A percentile compares a stretch with the other conserved stretches of the same genome.
phyloP scores from a whole-genome alignment of 2,113 vertebrate genomes.

The Spea bombifrons region DNA sequence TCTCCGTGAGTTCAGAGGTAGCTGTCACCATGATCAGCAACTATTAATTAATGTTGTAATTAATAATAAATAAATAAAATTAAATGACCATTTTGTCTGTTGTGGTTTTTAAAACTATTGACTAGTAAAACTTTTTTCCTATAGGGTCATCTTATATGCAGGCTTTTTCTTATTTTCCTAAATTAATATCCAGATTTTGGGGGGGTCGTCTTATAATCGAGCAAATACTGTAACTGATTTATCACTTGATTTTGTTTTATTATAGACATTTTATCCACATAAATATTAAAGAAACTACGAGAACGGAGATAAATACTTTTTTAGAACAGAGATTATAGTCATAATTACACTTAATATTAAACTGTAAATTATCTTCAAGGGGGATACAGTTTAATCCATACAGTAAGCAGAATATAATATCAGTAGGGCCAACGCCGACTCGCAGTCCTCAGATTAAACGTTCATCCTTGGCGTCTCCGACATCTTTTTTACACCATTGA shows the following conservation, averaged over 20 bases:
- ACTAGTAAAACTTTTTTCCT: no score
- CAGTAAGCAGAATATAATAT: slow-evolving; percentile 75
- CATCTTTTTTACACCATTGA: background rate
- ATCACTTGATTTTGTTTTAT: slow-evolving; percentile 66
- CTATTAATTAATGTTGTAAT: no score
- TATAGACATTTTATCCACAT: slow-evolving; percentile 96
- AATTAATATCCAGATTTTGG: no score
- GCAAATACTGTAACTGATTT: slow-evolving; percentile 52
- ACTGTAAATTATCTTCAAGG: slow-evolving; percentile 82
- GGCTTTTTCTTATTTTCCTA: no score
- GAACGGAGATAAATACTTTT: slow-evolving; percentile 96
- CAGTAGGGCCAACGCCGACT: slow-evolving; percentile 50
- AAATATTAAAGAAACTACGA: slow-evolving; percentile 98
- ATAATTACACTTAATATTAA: slow-evolving; percentile 85
- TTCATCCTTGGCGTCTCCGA: background rate
- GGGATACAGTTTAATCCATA: slow-evolving; percentile 75
- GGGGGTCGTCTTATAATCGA: no score
- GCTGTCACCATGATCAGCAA: no score
- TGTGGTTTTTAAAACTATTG: no score
- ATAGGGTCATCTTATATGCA: no score
- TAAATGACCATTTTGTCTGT: no score
- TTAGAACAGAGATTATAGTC: slow-evolving; percentile 86
- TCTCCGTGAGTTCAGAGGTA: no score
- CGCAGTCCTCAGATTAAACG: slow-evolving; percentile 48
- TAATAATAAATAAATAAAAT: no score